These are phyloP conservation scores for Tragelaphus buxtoni DNA, from an alignment of 2,113 vertebrate genomes.

Conservation along the genomic window DNA sequence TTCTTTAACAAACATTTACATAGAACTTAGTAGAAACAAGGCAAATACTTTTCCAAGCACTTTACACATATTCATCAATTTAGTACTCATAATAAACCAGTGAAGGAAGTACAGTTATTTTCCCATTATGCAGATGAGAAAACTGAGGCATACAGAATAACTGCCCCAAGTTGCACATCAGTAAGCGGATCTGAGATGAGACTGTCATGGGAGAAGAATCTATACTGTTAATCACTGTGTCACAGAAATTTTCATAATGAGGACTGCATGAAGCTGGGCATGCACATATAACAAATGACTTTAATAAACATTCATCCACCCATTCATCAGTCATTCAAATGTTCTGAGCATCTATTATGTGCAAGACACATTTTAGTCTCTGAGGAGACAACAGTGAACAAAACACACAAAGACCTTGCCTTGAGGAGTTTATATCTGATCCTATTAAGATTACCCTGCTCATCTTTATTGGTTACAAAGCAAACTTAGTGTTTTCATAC, in stretches of 20 bases:
- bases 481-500: background rate
- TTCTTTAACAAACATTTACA: background rate
- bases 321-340: background rate
- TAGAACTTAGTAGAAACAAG: background rate
- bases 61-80: constrained; percentile 8
- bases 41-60: background rate
- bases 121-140: background rate
- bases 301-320: background rate
- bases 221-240: background rate
- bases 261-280: background rate
- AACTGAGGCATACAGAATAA: background rate
- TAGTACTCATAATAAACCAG: background rate
- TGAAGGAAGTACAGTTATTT: background rate
- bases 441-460: background rate
- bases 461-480: background rate
- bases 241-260: background rate
- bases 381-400: background rate
- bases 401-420: background rate
- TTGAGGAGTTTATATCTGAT: background rate
- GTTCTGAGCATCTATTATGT: background rate
- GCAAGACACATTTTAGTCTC: background rate
- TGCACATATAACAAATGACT: background rate
- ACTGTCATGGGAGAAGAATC: background rate
- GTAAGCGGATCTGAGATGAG: background rate
- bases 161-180: background rate